Conservation (phyloP, 2,797 vertebrate genomes). For the Hemitrygon akajei region DNA sequence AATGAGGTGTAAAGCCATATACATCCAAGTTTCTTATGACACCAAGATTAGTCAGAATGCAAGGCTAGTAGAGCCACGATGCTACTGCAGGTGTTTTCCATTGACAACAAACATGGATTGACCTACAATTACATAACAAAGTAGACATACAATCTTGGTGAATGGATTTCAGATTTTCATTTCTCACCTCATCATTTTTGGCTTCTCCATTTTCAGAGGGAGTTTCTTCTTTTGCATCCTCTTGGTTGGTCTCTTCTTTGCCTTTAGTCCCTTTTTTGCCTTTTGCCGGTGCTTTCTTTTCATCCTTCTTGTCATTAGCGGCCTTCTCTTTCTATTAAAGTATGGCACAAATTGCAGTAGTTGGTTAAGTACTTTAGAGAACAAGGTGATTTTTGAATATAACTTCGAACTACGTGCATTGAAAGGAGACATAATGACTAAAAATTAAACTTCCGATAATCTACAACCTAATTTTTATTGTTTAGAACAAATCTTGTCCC, state of each 20-base stretch:
- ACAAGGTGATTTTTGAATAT: neutral
- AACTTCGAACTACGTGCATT: neutral
- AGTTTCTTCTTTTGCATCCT: slow-evolving; percentile 76
- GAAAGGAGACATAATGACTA: too few relatives aligned
- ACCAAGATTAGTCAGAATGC: too few relatives aligned
- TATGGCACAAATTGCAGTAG: neutral
- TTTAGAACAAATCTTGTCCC: too few relatives aligned
- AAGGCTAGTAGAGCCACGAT: too few relatives aligned
- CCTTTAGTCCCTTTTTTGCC: slow-evolving; percentile 72
- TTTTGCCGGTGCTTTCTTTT: slow-evolving; percentile 68
- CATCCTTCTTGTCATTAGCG: slow-evolving; percentile 78
- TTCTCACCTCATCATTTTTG: slow-evolving; percentile 77
- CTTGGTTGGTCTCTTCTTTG: slow-evolving; percentile 67
- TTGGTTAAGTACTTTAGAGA: neutral
- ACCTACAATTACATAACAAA: too few relatives aligned
- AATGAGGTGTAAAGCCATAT: too few relatives aligned
- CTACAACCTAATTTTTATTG: too few relatives aligned
- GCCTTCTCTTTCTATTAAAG: slow-evolving; percentile 77
- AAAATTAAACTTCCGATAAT: too few relatives aligned
- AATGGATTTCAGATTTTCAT: neutral
- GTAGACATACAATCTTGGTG: too few relatives aligned
- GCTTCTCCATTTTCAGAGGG: slow-evolving; percentile 88
- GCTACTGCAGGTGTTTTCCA: too few relatives aligned
- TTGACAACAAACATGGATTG: too few relatives aligned
- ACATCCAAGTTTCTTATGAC: too few relatives aligned